phyloP scores from a whole-genome alignment of 37 sponge, comb jelly and placozoan species.

The Axinella damicornis region DNA sequence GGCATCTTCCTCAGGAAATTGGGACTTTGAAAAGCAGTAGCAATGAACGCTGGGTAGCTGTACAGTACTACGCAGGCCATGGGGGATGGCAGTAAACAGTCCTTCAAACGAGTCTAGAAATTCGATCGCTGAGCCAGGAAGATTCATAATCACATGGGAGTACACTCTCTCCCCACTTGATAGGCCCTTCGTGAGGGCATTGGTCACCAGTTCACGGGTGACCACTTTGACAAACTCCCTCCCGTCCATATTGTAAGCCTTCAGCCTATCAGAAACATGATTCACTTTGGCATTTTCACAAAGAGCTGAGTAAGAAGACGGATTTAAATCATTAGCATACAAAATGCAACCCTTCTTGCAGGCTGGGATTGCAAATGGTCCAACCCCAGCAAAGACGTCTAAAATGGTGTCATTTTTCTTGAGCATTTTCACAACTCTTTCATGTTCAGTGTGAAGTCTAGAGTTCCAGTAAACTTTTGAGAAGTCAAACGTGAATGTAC shows the following conservation, averaged over 20 bases:
- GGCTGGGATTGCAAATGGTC: slow-evolving; percentile 96
- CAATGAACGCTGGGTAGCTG: slow-evolving; percentile 82
- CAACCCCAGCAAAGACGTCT: slow-evolving; percentile 99
- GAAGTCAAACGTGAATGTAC: slow-evolving; percentile 91
- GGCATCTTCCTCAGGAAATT: slow-evolving; percentile 54
- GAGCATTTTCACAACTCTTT: slow-evolving; percentile 63
- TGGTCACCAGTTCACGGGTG: slow-evolving; percentile 26
- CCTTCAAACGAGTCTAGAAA: slow-evolving; percentile 65
- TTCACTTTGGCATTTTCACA: slow-evolving; percentile 81
- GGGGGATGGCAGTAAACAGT: slow-evolving; percentile 39
- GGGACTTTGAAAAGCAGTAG: slow-evolving; percentile 82
- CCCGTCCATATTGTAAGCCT: slow-evolving; percentile 87
- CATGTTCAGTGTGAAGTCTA: slow-evolving; percentile 87
- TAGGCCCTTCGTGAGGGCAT: neutral
- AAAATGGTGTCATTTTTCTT: slow-evolving; percentile 67
- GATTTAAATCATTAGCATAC: slow-evolving; percentile 97
- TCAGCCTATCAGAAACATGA: slow-evolving; percentile 45
- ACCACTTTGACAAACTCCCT: slow-evolving; percentile 82
- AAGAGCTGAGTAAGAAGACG: slow-evolving; percentile 76
- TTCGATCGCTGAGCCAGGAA: slow-evolving; percentile 84
- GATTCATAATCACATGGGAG: slow-evolving; percentile 88
- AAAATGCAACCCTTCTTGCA: slow-evolving; percentile 86
- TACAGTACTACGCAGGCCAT: neutral
- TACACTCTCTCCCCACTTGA: neutral
- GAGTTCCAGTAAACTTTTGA: slow-evolving; percentile 99